Evolutionary conservation across 2,888 invertebrate genomes (phyloP), one percentile per base, ranked within the genome.

Genomic region (Hydropsyche betteni): DNA sequence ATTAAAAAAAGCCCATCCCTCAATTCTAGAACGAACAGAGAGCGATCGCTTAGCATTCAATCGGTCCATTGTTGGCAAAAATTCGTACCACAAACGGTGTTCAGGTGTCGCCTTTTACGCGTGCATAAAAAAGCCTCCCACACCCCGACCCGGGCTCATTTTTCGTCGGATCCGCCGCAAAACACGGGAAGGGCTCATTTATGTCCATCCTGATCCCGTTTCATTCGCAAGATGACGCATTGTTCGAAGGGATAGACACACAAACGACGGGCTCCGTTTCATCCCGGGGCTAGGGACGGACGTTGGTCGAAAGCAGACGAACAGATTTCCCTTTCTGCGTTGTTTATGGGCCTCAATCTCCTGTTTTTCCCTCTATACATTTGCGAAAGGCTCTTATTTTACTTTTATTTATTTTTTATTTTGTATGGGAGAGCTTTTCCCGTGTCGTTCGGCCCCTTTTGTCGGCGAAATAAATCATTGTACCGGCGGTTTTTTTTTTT

Each of bases 251-350:
- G 64, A 64, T 44, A 10, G 44, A 44, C 44, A 44, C 44, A 8
- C 44, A 44, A 10, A 44, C 44, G 24, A 2, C 24, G 61, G 10
- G 33, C 33, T 61, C 33, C 16, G 61, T 61, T 61, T 61, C 33
- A 61, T 61, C 24, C 24, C 24, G 24, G 24, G 24, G 24, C 24
- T 44, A 44, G 44, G 44, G 44, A 44, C 6, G 44, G 44, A 4
- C 64, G n/a, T 34, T 34, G 61, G 61, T 64, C 64, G 34, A 36
- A 34, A 36, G 34, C 64, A 64, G 64, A 61, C 61, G 24, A 64
- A 64, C 64, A 64, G 64, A 64, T 64, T 64, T 64, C 36, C 36
- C 64, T 64, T 64, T 64, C 36, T 64, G 34, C 36, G 64, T 64
- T 64, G 64, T 64, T 64, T 64, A 64, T 64, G 34, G 64, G 34